Conservation (phyloP, 1,140 invertebrate species). For the Musca domestica region DNA sequence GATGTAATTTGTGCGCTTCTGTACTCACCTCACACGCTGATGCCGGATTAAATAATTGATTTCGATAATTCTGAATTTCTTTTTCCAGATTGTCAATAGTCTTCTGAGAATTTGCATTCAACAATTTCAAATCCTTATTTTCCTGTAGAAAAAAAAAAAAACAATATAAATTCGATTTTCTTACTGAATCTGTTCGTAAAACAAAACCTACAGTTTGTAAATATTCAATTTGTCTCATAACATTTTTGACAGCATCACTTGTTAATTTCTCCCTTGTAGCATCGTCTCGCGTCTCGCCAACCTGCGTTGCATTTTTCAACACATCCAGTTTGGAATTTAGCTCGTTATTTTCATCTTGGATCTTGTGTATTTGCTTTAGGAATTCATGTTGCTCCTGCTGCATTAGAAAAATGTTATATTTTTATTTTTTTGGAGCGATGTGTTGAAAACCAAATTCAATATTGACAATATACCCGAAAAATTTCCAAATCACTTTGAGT, state of each 20-base stretch:
- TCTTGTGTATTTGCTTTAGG: slow-evolving; percentile 13
- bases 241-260: slow-evolving; percentile 33
- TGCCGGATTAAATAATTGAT: slow-evolving; percentile 28
- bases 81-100: slow-evolving; percentile 41
- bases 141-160: slow-evolving; percentile 29
- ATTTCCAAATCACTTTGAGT: slow-evolving; percentile 27
- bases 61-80: slow-evolving; percentile 39
- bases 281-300: slow-evolving; percentile 20
- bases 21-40: slow-evolving; percentile 30
- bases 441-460: neutral
- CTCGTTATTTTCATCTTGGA: slow-evolving; percentile 36
- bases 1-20: too few species aligned
- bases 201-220: slow-evolving; percentile 27
- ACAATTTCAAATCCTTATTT: slow-evolving; percentile 24
- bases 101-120: slow-evolving; percentile 33
- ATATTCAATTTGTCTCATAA: slow-evolving; percentile 34
- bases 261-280: slow-evolving; percentile 27
- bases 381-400: slow-evolving; percentile 27
- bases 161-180: neutral
- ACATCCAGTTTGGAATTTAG: slow-evolving; percentile 21
- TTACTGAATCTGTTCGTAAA: neutral
- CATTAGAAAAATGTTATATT: slow-evolving; percentile 1
- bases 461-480: slow-evolving; percentile 27
- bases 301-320: slow-evolving; percentile 5
- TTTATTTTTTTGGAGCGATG: slow-evolving; percentile 1